Conservation (phyloP, 2,888 invertebrate species). For the Pyrrhia umbra region DNA sequence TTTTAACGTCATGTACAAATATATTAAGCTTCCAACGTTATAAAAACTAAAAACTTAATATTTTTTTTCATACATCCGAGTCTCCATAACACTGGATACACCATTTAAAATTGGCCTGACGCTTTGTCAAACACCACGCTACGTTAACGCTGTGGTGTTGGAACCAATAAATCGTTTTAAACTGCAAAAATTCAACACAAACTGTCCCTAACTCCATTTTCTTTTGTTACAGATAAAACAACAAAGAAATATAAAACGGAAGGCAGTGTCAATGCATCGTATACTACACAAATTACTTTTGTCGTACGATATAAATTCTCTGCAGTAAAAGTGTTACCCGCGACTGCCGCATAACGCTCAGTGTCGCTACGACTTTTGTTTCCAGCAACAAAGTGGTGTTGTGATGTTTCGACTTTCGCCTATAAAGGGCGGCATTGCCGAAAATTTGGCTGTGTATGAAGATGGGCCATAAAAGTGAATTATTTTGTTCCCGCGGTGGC, state of each 20-base stretch:
- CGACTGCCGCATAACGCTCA: conserved; percentile 70
- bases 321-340: conserved; percentile 66
- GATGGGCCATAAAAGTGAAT: conserved; percentile 82
- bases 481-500: conserved; percentile 73
- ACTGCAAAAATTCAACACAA: conserved; percentile 36
- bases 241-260: conserved; percentile 55
- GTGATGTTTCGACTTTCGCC: conserved; percentile 82
- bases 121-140: conserved; percentile 25
- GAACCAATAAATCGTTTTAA: conserved; percentile 44
- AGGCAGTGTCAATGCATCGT: conserved; percentile 67
- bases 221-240: conserved; percentile 72
- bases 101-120: conserved; percentile 13
- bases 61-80: background rate
- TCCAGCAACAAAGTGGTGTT: conserved; percentile 75
- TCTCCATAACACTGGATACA: conserved; percentile 27
- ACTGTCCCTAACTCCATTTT: conserved; percentile 52
- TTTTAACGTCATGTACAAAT: too few relatives aligned
- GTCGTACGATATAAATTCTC: conserved; percentile 61
- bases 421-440: conserved; percentile 79
- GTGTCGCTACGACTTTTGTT: conserved; percentile 71
- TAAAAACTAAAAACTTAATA: conserved; percentile 17
- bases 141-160: conserved; percentile 29
- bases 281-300: conserved; percentile 64
- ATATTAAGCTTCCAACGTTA: too few relatives aligned
- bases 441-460: conserved; percentile 80